Evolutionary conservation across 2,113 vertebrate species (phyloP), one percentile per base, ranked within the genome.

Genomic region (Phalacrocorax aristotelis): DNA sequence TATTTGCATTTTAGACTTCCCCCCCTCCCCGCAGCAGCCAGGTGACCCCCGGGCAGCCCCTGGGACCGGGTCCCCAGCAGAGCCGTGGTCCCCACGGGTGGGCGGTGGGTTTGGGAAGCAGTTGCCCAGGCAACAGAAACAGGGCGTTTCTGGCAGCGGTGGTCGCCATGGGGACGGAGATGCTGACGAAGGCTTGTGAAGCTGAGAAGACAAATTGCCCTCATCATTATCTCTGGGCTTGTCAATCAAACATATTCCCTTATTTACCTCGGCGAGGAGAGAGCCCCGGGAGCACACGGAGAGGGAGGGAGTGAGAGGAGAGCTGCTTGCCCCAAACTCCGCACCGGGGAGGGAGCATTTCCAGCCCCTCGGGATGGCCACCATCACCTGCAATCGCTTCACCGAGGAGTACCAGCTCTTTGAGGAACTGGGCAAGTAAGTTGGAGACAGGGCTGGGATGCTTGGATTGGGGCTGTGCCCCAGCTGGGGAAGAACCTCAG

Each of bases 401-500:
- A 99, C 98, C 1, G 99, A 99, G 98, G 99, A 99, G 97, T 99
- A 98, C 93, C 99, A 99, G 98, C 98, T 99, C 95, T 99, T 99
- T 27, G 99, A 99, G 96, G 99, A 99, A 98, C 97, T 99, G 98
- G 99, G 99, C 97, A 99, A 99, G 99, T 99, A 98, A 99, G 99
- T 99, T 97, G 93, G 80, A 93, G 91, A 94, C 0, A 21, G 87
- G 83, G 77, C 32, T 92, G 49, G 76, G 71, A 57, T 91, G 87
- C 58, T 71, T 2, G 3, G 61, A 92, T 34, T 16, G 22, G 58
- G 22, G 80, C 69, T 90, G 62, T 71, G 54, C 14, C 44, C 77
- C 2, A 2, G 4, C 29, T 44, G 68, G 36, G 77, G 74, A 89
- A 88, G 52, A 83, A 68, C 72, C 61, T 85, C 42, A 13, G 74